Evolutionary conservation across 2,888 invertebrate species (phyloP).

Genomic region (Sinopyrophorus schimmeli): DNA sequence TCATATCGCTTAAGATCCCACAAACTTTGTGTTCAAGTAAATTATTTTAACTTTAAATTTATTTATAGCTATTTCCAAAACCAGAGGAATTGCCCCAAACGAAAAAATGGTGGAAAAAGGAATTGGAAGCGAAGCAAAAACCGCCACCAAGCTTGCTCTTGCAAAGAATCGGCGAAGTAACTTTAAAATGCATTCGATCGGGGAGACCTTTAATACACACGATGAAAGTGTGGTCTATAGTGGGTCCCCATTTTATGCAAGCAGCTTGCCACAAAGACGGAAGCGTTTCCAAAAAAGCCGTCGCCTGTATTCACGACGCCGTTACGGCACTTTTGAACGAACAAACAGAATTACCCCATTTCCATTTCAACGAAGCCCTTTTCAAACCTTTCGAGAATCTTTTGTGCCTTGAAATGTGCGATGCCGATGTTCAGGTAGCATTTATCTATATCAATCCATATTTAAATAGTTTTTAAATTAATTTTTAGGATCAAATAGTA

Average conservation of each 20-base stretch:
- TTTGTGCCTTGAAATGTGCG: conserved; percentile 89
- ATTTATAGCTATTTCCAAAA: conserved; percentile 48
- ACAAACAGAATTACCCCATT: conserved; percentile 87
- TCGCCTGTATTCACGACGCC: conserved; percentile 89
- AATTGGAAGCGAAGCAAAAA: conserved; percentile 51
- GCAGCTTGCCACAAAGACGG: conserved; percentile 91
- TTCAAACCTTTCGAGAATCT: conserved; percentile 95
- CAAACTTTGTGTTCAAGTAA: too few species aligned
- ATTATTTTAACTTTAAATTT: background rate
- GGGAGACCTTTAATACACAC: conserved; percentile 88
- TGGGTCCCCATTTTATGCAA: conserved; percentile 93
- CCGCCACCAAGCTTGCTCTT: conserved; percentile 66
- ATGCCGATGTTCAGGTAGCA: conserved; percentile 84
- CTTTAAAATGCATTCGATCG: conserved; percentile 82
- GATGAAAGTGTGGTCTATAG: conserved; percentile 90
- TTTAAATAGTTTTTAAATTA: background rate
- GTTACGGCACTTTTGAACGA: conserved; percentile 85
- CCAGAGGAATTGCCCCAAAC: conserved; percentile 54
- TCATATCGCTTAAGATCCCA: too few species aligned
- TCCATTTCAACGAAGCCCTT: conserved; percentile 93
- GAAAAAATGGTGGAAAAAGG: conserved; percentile 56
- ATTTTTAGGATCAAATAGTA: conserved; percentile 79
- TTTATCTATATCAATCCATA: background rate
- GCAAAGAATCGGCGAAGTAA: conserved; percentile 85
- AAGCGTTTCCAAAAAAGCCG: conserved; percentile 86